Evolutionary conservation across 2,797 vertebrate genomes (phyloP), one percentile per base, ranked within the genome.

Genomic region (Microchirus variegatus): DNA sequence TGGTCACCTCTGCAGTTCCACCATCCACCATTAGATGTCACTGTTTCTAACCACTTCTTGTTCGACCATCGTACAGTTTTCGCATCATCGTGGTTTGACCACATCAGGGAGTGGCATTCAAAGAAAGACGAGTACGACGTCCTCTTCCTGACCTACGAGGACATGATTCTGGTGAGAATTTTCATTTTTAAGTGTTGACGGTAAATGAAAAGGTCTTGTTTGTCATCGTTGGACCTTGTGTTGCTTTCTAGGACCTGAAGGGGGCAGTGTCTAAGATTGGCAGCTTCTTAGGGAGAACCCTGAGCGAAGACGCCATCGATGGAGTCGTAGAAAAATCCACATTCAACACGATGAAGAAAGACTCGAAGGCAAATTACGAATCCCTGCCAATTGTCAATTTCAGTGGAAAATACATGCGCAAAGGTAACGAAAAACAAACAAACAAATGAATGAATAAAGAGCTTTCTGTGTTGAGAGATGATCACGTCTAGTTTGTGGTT

Each of bases 301-400:
- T 91, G 38, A 70, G 70, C 18, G 79, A 85, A 1, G 62, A 43
- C 1, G 59, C 41, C 1, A 53, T 89, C 2, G 37, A 71, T 10
- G 35, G 50, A 10, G 53, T 90, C 2, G 78, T 86, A 2, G 74
- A 88, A 18, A 89, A 84, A 59, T 53, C 82, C 0, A 84, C 73
- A 1, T 91, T 90, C n/a, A 56, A 80, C 26, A 90, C 52, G 49
- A 90, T 91, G 90, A 89, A 81, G 70, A 73, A 75, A 0, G 77
- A 91, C 57, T 6, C 66, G 0, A 87, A 76, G 52, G 85, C 87
- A 3, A 92, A 90, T 53, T 90, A 89, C 0, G 49, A 85, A 52
- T 88, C 89, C 5, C 0, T 88, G 13, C 67, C 85, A 1, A 0
- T 49, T 9, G 63, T 80, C 1, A 0, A 3, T 1, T 0, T 90